These are phyloP conservation scores for Acanthaster planci DNA, from an alignment of 35 echinoderm and acorn worm species.

Conservation along the genomic window DNA sequence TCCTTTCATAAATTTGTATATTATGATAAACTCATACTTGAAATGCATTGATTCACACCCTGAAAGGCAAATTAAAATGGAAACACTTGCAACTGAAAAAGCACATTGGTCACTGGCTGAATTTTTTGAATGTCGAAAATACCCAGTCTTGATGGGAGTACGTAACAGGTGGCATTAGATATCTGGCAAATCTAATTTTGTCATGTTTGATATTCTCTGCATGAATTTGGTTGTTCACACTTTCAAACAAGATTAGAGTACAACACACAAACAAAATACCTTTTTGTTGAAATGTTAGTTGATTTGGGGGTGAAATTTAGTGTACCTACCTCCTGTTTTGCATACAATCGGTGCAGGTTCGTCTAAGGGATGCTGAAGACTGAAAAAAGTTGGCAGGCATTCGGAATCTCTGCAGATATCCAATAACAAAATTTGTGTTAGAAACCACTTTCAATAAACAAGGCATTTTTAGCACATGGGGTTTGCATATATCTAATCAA, in stretches of 20 bases:
- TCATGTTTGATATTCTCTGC: neutral
- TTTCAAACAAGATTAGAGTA: neutral
- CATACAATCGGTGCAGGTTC: conserved; percentile 84
- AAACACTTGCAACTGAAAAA: no score
- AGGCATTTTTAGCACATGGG: no score
- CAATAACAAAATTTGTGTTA: neutral
- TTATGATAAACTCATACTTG: no score
- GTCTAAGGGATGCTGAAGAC: conserved; percentile 89
- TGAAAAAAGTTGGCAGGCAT: conserved; percentile 86
- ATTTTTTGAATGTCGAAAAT: no score
- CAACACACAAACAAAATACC: neutral
- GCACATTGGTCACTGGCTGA: no score
- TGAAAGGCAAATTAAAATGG: no score
- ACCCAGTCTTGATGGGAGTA: no score
- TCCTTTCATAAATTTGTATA: no score
- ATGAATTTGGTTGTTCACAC: neutral
- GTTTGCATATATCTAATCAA: no score
- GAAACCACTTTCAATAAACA: neutral
- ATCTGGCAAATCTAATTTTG: neutral
- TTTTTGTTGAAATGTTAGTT: neutral
- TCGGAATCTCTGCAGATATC: conserved; percentile 59
- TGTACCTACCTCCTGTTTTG: conserved; percentile 76
- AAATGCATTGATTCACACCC: no score
- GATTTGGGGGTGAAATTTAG: neutral
- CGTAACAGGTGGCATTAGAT: neutral